Conservation (phyloP, 1,140 invertebrate species). For the Scaptomyza graminum region DNA sequence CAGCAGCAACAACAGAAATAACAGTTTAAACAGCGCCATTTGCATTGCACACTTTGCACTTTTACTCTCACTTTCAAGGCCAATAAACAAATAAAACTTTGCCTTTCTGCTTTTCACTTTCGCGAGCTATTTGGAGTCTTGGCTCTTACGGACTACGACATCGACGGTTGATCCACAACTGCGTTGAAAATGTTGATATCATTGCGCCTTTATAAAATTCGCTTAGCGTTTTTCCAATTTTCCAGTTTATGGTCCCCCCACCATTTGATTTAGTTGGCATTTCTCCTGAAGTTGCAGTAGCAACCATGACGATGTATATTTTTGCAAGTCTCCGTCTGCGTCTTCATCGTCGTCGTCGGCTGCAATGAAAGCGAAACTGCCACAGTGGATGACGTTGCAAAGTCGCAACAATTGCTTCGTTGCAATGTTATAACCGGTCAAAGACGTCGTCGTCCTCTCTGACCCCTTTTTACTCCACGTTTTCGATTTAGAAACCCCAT, state of each 20-base stretch:
- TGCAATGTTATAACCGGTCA: conserved; percentile 76
- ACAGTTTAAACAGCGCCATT: conserved; percentile 41
- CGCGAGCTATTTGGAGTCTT: conserved; percentile 34
- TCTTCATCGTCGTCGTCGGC: conserved; percentile 30
- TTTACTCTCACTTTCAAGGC: conserved; percentile 71
- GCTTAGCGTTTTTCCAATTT: conserved; percentile 73
- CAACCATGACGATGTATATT: conserved; percentile 43
- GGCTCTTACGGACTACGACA: conserved; percentile 20
- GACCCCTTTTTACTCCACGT: conserved; percentile 13
- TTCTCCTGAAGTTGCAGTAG: conserved; percentile 7
- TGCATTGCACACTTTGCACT: conserved; percentile 20
- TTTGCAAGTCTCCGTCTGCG: conserved; percentile 34
- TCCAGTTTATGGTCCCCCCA: conserved; percentile 56
- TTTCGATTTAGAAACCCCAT: conserved; percentile 79
- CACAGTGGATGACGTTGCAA: conserved; percentile 64
- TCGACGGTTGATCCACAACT: conserved; percentile 63
- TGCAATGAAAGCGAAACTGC: conserved; percentile 78
- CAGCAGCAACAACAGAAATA: conserved; percentile 11
- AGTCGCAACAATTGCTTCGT: conserved; percentile 40
- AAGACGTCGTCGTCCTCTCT: conserved; percentile 36
- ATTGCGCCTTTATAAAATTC: conserved; percentile 79
- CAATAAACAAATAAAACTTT: conserved; percentile 18
- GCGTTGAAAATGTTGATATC: conserved; percentile 52
- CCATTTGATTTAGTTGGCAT: conserved; percentile 49
- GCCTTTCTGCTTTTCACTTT: conserved; percentile 66